A percentile compares a stretch with the other conserved stretches of the same genome.
Conservation (phyloP, 37 sponge, comb jelly and placozoan genomes). For the Cliona cf. orientalis region DNA sequence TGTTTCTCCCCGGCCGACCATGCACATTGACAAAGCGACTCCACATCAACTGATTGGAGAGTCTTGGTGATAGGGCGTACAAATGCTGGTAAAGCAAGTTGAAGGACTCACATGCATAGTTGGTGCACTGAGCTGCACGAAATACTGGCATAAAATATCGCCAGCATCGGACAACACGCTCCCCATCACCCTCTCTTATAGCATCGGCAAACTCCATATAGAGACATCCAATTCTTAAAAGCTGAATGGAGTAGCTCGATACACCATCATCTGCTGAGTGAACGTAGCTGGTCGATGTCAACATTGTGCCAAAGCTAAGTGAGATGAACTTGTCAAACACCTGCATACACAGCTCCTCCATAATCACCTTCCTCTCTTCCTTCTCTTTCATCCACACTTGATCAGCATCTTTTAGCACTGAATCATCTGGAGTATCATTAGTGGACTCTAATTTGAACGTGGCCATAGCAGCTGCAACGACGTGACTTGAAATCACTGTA, state of each 20-base stretch:
- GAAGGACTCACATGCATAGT: constrained; percentile 47
- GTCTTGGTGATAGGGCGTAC: constrained; percentile 39
- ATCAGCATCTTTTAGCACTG: constrained; percentile 5
- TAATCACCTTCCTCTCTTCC: background rate
- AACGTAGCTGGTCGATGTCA: background rate
- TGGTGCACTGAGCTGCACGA: constrained; percentile 4
- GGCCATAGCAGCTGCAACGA: constrained; percentile 23
- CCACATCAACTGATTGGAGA: constrained; percentile 48
- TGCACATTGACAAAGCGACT: constrained; percentile 39
- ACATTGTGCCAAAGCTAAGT: background rate
- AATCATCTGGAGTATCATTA: background rate
- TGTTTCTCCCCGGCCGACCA: constrained; percentile 45
- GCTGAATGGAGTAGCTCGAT: constrained; percentile 2
- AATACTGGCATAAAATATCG: constrained; percentile 28
- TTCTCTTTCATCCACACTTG: background rate
- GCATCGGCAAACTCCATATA: constrained; percentile 43
- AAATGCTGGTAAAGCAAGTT: constrained; percentile 35
- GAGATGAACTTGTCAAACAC: constrained; percentile 10
- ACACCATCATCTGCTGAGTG: constrained; percentile 1
- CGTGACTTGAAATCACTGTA: background rate
- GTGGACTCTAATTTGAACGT: constrained; percentile 1
- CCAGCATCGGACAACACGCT: constrained; percentile 37
- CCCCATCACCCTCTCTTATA: constrained; percentile 50
- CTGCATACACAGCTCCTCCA: background rate
- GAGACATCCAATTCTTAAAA: constrained; percentile 7